Conservation (phyloP, 92 coral and sea anemone genomes). For the Phenganax marumi region DNA sequence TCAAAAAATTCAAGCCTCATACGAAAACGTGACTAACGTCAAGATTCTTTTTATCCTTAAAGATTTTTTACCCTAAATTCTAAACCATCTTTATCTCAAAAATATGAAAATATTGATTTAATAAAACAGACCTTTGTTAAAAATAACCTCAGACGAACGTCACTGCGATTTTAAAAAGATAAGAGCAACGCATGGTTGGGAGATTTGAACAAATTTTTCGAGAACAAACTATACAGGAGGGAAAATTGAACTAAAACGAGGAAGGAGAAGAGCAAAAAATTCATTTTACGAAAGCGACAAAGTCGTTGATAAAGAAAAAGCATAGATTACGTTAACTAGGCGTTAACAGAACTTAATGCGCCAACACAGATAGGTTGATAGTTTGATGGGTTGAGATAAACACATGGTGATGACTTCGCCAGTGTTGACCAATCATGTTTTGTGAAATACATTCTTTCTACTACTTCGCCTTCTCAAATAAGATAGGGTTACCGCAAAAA, state of each 20-base stretch:
- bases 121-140: slow-evolving; percentile 3
- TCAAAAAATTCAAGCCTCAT: background rate
- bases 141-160: slow-evolving; percentile 21
- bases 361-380: background rate
- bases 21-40: background rate
- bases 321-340: slow-evolving; percentile 40
- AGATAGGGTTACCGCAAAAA: slow-evolving; percentile 5
- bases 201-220: background rate
- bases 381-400: slow-evolving; percentile 24
- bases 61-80: background rate
- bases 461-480: slow-evolving; percentile 4
- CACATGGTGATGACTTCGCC: slow-evolving; percentile 23
- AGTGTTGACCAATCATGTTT: slow-evolving; percentile 21
- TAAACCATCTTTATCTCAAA: background rate
- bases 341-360: slow-evolving; percentile 13
- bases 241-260: background rate
- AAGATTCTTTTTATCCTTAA: background rate
- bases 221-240: background rate
- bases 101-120: slow-evolving; percentile 8
- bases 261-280: background rate
- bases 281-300: background rate
- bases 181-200: slow-evolving; percentile 1
- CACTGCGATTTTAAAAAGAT: slow-evolving; percentile 10
- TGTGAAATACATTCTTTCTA: slow-evolving; percentile 9
- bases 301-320: background rate